phyloP scores from a whole-genome alignment of 1,140 invertebrate genomes.

The Prorops nasuta region DNA sequence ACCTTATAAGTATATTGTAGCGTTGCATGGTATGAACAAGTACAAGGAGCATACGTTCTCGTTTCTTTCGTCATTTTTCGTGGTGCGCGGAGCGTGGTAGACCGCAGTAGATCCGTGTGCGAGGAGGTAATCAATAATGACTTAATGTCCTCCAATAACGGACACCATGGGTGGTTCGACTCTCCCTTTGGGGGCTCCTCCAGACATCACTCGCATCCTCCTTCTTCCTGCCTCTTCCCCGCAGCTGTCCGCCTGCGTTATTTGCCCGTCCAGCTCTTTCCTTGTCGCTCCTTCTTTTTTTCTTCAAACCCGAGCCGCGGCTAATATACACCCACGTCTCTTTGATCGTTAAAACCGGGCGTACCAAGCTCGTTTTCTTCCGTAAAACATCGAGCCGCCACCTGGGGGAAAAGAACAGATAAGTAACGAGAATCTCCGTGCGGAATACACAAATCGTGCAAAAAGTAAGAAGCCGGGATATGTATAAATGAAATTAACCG shows the following conservation, averaged over 20 bases:
- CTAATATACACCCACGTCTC: slow-evolving; percentile 35
- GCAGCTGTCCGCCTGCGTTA: slow-evolving; percentile 28
- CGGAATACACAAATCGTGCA: too few relatives aligned
- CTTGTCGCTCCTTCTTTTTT: slow-evolving; percentile 6
- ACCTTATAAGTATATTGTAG: too few relatives aligned
- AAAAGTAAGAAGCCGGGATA: too few relatives aligned
- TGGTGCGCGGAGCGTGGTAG: slow-evolving; percentile 24
- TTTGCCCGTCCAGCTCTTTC: slow-evolving; percentile 37
- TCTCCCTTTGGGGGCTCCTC: slow-evolving; percentile 32
- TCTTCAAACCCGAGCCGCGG: slow-evolving; percentile 1
- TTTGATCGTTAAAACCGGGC: slow-evolving; percentile 34
- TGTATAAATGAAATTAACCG: too few relatives aligned
- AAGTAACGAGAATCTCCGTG: too few relatives aligned
- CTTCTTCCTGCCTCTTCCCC: slow-evolving; percentile 24
- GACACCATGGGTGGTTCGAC: slow-evolving; percentile 50
- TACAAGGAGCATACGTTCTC: too few relatives aligned
- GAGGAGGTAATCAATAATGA: slow-evolving; percentile 53
- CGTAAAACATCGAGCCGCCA: too few relatives aligned
- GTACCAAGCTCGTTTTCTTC: slow-evolving; percentile 23
- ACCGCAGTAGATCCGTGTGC: slow-evolving; percentile 30
- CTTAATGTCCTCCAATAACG: slow-evolving; percentile 54
- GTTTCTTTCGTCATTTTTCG: neutral
- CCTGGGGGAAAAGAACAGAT: too few relatives aligned
- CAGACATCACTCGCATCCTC: slow-evolving; percentile 23
- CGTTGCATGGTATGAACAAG: too few relatives aligned